Conservation (phyloP, 2,113 vertebrate genomes). For the Spermophilus dauricus region DNA sequence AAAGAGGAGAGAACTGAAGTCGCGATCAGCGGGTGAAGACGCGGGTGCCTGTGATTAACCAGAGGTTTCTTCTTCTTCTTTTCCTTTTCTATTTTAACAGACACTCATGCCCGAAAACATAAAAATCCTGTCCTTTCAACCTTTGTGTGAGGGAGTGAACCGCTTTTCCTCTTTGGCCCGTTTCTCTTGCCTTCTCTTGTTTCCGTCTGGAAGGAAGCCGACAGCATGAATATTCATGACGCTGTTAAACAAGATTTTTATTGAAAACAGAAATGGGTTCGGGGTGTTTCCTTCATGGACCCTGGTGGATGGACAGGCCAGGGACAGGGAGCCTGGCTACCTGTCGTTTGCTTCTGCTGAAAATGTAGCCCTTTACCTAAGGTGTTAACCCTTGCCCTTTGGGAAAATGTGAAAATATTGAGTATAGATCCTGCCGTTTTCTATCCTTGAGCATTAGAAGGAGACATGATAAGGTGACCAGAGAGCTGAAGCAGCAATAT, state of each 20-base stretch:
- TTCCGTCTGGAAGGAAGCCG: conserved; percentile 79
- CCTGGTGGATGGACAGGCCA: conserved; percentile 62
- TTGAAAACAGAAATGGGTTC: conserved; percentile 84
- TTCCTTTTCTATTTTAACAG: not conserved
- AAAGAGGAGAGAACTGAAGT: not conserved
- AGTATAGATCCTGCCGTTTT: not conserved
- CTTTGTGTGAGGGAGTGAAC: conserved; percentile 69
- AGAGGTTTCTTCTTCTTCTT: not conserved
- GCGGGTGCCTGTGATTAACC: not conserved
- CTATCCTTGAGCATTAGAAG: not conserved
- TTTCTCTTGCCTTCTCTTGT: conserved; percentile 74
- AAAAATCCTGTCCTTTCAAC: conserved; percentile 63
- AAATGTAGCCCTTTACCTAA: not conserved
- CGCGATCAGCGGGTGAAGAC: not conserved
- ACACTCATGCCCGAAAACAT: not conserved
- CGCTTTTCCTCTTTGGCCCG: conserved; percentile 49
- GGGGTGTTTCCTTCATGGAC: conserved; percentile 80
- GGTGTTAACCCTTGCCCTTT: not conserved
- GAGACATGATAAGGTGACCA: rapidly evolving
- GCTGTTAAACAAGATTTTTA: conserved; percentile 86
- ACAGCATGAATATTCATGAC: conserved; percentile 84
- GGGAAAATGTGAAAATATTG: not conserved
- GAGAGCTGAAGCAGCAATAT: rapidly evolving
- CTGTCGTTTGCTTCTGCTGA: conserved; percentile 17
- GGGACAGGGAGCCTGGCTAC: conserved; percentile 31